Evolutionary conservation across 2,113 vertebrate genomes (phyloP), one percentile per base, ranked within the genome.

Genomic region (Podiceps cristatus): DNA sequence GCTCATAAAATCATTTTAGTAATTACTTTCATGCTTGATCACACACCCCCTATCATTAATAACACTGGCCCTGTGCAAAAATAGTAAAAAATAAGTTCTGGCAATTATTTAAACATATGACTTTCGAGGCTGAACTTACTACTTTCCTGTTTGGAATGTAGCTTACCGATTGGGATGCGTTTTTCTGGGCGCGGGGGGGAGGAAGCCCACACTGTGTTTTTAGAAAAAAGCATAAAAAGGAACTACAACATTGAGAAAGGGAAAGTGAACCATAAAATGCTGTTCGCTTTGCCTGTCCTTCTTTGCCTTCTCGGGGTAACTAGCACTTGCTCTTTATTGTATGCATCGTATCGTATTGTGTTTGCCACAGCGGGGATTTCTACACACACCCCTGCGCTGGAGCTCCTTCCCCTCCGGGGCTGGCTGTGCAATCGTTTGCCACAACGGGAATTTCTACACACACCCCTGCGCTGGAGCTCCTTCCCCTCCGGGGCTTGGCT

Each of bases 381-480:
- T 7, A 0, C 53, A 0, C 0, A 1, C 4, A 4, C 16, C 42
- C 33, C 52, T 52, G 35, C 42, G 4, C 56, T 3, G 80, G 56
- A 42, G 40, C 56, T 47, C 35, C 56, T 11, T 28, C 25, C 28
- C 58, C 67, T 11, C 1, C 7, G 0, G 2, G 20, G 18, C 58
- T 3, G 33, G 33, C 84, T 45, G 64, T 18, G 68, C 27, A 17
- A 2, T 0, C n/a, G n/a, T n/a, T n/a, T n/a, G n/a, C n/a, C n/a
- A n/a, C n/a, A n/a, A n/a, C n/a, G n/a, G 27, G 27, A 31, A 11
- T 55, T 17, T 40, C 55, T 7, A 0, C 53, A 0, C 0, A 1
- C 4, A 4, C 16, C 42, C 33, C 52, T 52, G 35, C 42, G 4
- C 56, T 3, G 80, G 56, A 42, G 40, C 56, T 47, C 35, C 56